phyloP scores from a whole-genome alignment of 2,113 vertebrate genomes.

The Benitochromis conjunctus region DNA sequence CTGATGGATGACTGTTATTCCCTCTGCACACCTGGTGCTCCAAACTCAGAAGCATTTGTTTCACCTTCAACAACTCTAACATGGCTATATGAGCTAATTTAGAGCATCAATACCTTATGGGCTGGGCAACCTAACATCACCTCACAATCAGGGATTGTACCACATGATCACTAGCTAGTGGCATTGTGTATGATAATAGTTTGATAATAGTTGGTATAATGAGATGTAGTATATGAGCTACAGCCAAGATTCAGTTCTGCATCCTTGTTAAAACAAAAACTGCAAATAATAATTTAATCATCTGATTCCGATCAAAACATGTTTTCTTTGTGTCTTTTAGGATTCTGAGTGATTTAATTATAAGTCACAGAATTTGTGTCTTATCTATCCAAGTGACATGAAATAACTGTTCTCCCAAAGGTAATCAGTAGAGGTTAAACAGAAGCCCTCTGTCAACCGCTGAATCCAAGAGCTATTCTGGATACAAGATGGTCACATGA shows the following conservation, averaged over 20 bases:
- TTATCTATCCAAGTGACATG: background rate
- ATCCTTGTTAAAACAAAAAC: background rate
- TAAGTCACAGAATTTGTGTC: background rate
- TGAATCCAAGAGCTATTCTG: background rate
- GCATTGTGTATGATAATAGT: background rate
- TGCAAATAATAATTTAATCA: background rate
- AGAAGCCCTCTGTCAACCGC: background rate
- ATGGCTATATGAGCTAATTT: slow-evolving; percentile 28
- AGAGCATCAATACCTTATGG: slow-evolving; percentile 31
- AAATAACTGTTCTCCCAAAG: background rate
- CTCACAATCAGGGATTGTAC: background rate
- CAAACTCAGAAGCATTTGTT: slow-evolving; percentile 3
- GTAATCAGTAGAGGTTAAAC: background rate
- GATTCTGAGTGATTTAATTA: background rate
- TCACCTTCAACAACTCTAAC: slow-evolving; percentile 9
- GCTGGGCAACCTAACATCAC: background rate
- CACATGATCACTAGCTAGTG: background rate
- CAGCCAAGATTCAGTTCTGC: background rate
- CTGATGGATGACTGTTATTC: slow-evolving; percentile 59
- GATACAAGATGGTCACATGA: slow-evolving; percentile 14
- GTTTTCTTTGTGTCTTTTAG: background rate
- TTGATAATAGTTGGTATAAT: background rate
- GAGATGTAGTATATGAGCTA: background rate
- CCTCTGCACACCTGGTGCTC: slow-evolving; percentile 16
- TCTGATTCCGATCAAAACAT: background rate